Evolutionary conservation across 2,888 invertebrate genomes (phyloP).

Genomic region (Volucella inanis): DNA sequence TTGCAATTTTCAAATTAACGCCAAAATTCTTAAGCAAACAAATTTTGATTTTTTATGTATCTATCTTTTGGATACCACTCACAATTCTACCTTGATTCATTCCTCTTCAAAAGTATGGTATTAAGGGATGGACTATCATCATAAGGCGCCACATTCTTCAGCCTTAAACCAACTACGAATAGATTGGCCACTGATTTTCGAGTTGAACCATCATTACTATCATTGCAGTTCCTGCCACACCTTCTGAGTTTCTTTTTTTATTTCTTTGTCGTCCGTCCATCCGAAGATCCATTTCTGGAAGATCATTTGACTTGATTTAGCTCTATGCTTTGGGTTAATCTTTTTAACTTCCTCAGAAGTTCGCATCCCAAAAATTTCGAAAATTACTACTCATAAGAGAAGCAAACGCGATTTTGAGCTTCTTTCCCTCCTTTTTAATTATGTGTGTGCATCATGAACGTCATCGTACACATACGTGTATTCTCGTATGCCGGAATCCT

Average conservation of each 20-base stretch:
- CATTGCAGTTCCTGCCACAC: slow-evolving; percentile 14
- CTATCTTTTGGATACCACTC: too few species aligned
- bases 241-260: slow-evolving; percentile 4
- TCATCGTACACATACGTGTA: slow-evolving; percentile 42
- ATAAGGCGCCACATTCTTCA: too few species aligned
- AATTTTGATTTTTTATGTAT: too few species aligned
- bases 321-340: slow-evolving; percentile 35
- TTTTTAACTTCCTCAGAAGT: slow-evolving; percentile 65
- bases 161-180: background rate
- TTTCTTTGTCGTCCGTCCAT: slow-evolving; percentile 7
- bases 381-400: slow-evolving; percentile 59
- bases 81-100: too few species aligned
- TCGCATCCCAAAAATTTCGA: slow-evolving; percentile 42
- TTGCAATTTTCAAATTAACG: too few species aligned
- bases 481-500: slow-evolving; percentile 1
- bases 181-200: slow-evolving; percentile 4
- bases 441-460: slow-evolving; percentile 58
- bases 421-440: slow-evolving; percentile 66
- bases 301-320: slow-evolving; percentile 42
- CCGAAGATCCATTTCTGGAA: slow-evolving; percentile 12
- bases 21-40: too few species aligned
- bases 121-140: too few species aligned
- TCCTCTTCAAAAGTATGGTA: too few species aligned
- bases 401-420: slow-evolving; percentile 60
- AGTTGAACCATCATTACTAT: background rate